A percentile compares a stretch with the other conserved stretches of the same genome.
Evolutionary conservation across 2,797 vertebrate genomes (phyloP).

Genomic region (Notolabrus celidotus): DNA sequence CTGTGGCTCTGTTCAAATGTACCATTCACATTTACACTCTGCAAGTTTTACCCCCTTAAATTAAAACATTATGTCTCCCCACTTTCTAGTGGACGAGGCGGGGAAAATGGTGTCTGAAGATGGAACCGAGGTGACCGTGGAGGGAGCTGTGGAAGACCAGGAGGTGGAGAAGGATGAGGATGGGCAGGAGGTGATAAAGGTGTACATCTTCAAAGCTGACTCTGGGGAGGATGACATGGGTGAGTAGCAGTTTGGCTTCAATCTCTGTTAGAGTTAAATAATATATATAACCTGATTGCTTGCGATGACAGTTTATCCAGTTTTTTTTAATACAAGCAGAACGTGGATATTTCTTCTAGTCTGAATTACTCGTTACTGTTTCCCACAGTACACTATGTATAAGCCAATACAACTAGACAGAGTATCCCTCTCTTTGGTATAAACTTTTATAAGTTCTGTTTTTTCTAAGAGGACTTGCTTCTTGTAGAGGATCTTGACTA

Average conservation of each 20-base stretch:
- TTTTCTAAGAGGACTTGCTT: no score
- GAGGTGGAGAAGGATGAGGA: slow-evolving; percentile 96
- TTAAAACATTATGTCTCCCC: slow-evolving; percentile 2
- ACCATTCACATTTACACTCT: neutral
- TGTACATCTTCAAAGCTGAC: slow-evolving; percentile 99
- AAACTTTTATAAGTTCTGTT: no score
- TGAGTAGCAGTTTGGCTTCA: slow-evolving; percentile 71
- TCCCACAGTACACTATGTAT: no score
- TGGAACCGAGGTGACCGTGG: slow-evolving; percentile 93
- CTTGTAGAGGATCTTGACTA: no score
- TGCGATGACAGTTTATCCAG: neutral
- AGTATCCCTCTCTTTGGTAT: no score
- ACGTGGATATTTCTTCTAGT: no score
- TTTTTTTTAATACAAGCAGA: no score
- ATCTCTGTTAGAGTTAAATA: neutral
- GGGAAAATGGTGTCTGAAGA: slow-evolving; percentile 96
- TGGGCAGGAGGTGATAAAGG: slow-evolving; percentile 98
- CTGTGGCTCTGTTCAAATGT: neutral
- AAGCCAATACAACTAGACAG: no score
- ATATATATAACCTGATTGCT: neutral
- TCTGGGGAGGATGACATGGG: slow-evolving; percentile 97
- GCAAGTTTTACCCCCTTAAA: neutral
- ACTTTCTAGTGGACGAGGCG: slow-evolving; percentile 92
- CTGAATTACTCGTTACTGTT: no score
- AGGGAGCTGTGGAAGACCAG: slow-evolving; percentile 89